Conservation (phyloP, 2,888 invertebrate genomes). For the Andrena hattorfiana region DNA sequence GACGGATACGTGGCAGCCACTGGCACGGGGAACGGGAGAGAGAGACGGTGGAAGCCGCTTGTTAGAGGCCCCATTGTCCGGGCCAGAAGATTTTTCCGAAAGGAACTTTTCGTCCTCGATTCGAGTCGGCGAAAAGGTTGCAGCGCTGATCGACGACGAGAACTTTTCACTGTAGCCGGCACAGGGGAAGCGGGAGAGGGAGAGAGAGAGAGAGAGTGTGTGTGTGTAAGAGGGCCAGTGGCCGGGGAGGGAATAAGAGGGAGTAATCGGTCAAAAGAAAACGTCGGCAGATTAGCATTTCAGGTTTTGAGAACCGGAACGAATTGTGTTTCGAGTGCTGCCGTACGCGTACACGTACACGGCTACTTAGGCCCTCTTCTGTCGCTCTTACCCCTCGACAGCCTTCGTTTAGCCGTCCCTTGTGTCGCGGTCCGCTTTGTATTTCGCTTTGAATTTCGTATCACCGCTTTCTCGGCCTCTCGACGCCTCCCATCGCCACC, state of each 20-base stretch:
- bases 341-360: conserved; percentile 40
- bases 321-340: conserved; percentile 76
- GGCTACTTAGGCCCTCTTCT: conserved; percentile 56
- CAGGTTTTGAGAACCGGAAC: conserved; percentile 70
- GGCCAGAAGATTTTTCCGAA: conserved; percentile 57
- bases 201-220: conserved; percentile 1
- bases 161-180: conserved; percentile 43
- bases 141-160: conserved; percentile 32
- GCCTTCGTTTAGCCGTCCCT: conserved; percentile 36
- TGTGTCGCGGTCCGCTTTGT: conserved; percentile 23
- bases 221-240: conserved; percentile 11
- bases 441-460: conserved; percentile 30
- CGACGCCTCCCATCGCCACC: background rate
- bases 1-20: conserved; percentile 2
- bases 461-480: conserved; percentile 27
- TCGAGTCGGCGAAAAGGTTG: conserved; percentile 50
- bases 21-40: background rate
- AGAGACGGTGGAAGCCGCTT: conserved; percentile 73
- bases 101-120: conserved; percentile 52
- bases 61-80: conserved; percentile 81
- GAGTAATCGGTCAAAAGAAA: conserved; percentile 60
- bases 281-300: conserved; percentile 77
- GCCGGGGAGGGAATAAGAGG: conserved; percentile 37
- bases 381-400: conserved; percentile 37
- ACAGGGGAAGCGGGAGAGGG: background rate